Evolutionary conservation across 2,888 invertebrate species (phyloP), one percentile per base, ranked within the genome.

Genomic region (Blera fallax): DNA sequence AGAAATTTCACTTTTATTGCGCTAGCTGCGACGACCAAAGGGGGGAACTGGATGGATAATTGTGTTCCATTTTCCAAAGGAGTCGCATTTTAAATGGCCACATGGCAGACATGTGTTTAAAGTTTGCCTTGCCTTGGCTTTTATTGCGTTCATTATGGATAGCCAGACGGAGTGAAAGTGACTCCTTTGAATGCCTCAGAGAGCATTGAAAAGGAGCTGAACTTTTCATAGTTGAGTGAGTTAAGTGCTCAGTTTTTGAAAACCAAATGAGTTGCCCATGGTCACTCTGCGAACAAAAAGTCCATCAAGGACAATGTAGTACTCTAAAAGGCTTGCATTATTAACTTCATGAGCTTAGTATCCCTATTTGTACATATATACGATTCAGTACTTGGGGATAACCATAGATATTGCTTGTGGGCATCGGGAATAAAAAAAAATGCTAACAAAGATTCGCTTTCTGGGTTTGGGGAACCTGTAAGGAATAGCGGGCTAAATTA

Each of bases 101-200:
- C 58, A 74, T 67, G 65, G 27, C 34, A 74, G 80, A 74, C 67
- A 67, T 60, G 16, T 60, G 52, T 37, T 27, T 48, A 37, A 34
- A 60, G 56, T 60, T 67, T 50, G 65, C 3, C 48, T 27, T 56
- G 69, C 40, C 73, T 80, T 74, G 58, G 40, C 29, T 60, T 52
- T 58, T 29, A 67, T 67, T 74, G 60, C 40, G 18, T 73, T 52
- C 34, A 58, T 67, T 74, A 48, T 58, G 50, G 10, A 64, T 18
- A 32, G 11, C 65, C 65, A 79, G 79, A 65, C 73, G 21, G 29
- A 32, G 54, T 73, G 52, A 80, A 73, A 80, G 78, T 79, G 64
- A 56, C 32, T 43, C 40, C 18, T 16, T 58, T 40, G 18, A 62
- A 54, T 64, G 48, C 32, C 24, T 56, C 37, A 48, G 64, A 64